Evolutionary conservation across 2,888 invertebrate genomes (phyloP).

Genomic region (Arge pagana): DNA sequence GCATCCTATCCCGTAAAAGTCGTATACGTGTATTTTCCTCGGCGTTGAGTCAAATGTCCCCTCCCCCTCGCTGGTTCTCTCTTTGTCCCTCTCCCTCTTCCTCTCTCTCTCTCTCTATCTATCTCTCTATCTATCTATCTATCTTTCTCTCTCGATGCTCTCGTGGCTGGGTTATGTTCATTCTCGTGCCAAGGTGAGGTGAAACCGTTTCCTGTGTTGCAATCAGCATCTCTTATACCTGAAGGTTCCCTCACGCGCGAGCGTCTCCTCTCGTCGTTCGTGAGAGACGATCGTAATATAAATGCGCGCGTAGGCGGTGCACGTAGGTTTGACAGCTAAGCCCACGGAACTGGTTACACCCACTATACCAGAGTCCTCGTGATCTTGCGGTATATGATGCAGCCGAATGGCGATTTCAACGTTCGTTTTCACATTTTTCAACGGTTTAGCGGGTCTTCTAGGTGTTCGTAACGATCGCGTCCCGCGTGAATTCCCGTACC

Average conservation of each 20-base stretch:
- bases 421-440: no score
- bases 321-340: conserved; percentile 57
- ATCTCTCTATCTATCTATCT: conserved; percentile 21
- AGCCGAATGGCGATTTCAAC: no score
- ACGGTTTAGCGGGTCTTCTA: no score
- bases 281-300: conserved; percentile 48
- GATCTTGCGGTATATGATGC: no score
- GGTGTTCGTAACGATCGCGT: no score
- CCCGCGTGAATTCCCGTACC: no score
- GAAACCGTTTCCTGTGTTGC: conserved; percentile 54
- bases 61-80: no score
- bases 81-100: conserved; percentile 24
- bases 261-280: conserved; percentile 25
- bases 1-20: no score
- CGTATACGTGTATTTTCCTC: no score
- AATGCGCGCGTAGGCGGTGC: conserved; percentile 53
- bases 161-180: conserved; percentile 25
- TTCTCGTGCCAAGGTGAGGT: conserved; percentile 36
- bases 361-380: conserved; percentile 45
- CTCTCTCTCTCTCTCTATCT: conserved; percentile 14
- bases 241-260: conserved; percentile 26
- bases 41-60: conserved; percentile 23
- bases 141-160: conserved; percentile 31
- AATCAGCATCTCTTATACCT: conserved; percentile 44
- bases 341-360: conserved; percentile 57